A percentile compares a stretch with the other conserved stretches of the same genome.
Conservation (phyloP, 2,797 vertebrate species). For the Myripristis jacobus region DNA sequence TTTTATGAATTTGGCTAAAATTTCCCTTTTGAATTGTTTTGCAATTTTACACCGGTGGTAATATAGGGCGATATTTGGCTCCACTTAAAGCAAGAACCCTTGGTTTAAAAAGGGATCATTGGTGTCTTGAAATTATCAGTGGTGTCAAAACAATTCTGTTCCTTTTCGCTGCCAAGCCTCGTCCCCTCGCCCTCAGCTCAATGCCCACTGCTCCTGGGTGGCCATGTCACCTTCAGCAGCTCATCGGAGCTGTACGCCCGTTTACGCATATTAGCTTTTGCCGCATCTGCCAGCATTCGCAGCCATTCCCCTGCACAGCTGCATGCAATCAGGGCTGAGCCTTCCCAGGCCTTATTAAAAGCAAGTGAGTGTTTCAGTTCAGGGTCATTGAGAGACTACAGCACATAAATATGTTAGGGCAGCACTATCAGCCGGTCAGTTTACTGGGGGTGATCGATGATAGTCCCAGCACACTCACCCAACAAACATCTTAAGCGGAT, state of each 20-base stretch:
- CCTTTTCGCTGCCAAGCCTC: conserved; percentile 73
- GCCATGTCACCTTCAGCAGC: conserved; percentile 69
- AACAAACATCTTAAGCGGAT: conserved; percentile 87
- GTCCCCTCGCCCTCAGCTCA: conserved; percentile 48
- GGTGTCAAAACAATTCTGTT: conserved; percentile 85
- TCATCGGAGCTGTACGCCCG: conserved; percentile 71
- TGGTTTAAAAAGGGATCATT: conserved; percentile 57
- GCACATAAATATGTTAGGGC: conserved; percentile 83
- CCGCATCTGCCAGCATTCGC: conserved; percentile 80
- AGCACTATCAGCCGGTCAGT: conserved; percentile 81
- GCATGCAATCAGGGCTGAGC: conserved; percentile 45
- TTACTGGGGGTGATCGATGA: conserved; percentile 85
- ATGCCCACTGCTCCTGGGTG: conserved; percentile 51
- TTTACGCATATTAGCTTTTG: conserved; percentile 85
- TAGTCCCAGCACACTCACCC: conserved; percentile 77
- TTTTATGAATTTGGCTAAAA: conserved; percentile 13
- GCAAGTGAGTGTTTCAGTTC: conserved; percentile 73
- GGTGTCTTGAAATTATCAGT: conserved; percentile 77
- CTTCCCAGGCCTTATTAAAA: conserved; percentile 83
- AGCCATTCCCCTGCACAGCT: conserved; percentile 48
- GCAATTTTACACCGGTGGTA: not conserved
- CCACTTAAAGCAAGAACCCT: conserved; percentile 9
- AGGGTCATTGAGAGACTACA: conserved; percentile 78
- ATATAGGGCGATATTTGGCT: not conserved
- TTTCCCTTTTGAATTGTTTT: conserved; percentile 3